These are phyloP conservation scores for Seriola rivoliana DNA, from an alignment of 2,113 vertebrate species.

Conservation along the genomic window DNA sequence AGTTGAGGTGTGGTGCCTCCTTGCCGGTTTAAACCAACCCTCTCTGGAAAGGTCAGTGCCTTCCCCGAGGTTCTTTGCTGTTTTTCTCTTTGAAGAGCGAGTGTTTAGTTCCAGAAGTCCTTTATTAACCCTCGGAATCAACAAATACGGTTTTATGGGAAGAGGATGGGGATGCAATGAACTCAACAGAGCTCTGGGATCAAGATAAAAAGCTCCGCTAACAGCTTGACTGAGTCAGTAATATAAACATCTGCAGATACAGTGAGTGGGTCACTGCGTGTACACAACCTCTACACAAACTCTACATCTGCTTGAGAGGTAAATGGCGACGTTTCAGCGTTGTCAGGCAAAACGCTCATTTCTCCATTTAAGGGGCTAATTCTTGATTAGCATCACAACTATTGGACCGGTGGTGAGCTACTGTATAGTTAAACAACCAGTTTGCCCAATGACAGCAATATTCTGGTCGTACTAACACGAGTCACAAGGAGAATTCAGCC, in stretches of 20 bases:
- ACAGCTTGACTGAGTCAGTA: constrained; percentile 63
- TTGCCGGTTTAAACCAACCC: constrained; percentile 32
- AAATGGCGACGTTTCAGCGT: background rate
- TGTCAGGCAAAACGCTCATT: background rate
- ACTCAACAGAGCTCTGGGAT: constrained; percentile 59
- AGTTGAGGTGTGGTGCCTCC: constrained; percentile 40
- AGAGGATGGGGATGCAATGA: constrained; percentile 66
- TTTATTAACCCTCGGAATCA: constrained; percentile 71
- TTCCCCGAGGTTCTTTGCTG: constrained; percentile 41
- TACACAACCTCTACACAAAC: constrained; percentile 35
- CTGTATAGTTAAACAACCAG: background rate
- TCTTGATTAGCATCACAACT: background rate
- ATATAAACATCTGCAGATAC: constrained; percentile 65
- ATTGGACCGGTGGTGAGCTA: background rate
- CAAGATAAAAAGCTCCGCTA: constrained; percentile 60
- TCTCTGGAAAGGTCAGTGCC: constrained; percentile 51
- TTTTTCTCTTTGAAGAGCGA: constrained; percentile 64
- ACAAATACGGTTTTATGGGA: constrained; percentile 75
- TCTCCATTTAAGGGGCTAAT: constrained; percentile 15
- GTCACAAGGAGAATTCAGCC: too few species aligned
- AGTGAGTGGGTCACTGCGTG: constrained; percentile 51
- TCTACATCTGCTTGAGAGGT: constrained; percentile 33
- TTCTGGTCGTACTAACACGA: too few species aligned
- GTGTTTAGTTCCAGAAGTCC: constrained; percentile 66
- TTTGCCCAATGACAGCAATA: background rate